Conservation (phyloP, 2,888 invertebrate genomes). For the Limnephilus auricula region DNA sequence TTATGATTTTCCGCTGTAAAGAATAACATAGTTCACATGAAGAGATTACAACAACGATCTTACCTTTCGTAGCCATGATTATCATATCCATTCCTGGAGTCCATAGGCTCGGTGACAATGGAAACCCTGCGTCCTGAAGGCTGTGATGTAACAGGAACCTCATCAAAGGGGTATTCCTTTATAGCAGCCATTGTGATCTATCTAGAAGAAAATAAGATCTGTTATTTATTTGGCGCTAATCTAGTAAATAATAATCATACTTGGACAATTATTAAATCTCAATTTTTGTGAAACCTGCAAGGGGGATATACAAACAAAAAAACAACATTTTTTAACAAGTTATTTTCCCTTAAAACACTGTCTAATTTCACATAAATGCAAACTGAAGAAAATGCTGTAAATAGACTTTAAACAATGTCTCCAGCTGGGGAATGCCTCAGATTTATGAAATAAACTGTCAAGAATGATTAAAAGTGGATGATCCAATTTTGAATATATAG, state of each 20-base stretch:
- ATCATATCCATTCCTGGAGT: slow-evolving; percentile 79
- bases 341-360: background rate
- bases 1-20: too few species aligned
- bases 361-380: too few species aligned
- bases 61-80: slow-evolving; percentile 82
- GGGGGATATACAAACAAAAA: background rate
- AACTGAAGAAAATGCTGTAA: too few species aligned
- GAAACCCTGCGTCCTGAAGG: slow-evolving; percentile 77
- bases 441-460: too few species aligned
- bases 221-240: background rate
- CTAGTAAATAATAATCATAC: too few species aligned
- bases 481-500: too few species aligned
- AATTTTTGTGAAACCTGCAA: background rate
- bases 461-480: too few species aligned
- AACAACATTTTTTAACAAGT: background rate
- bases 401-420: too few species aligned
- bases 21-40: too few species aligned
- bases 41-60: slow-evolving; percentile 40
- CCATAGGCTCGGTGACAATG: slow-evolving; percentile 79
- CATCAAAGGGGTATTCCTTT: slow-evolving; percentile 77
- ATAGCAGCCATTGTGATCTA: slow-evolving; percentile 75
- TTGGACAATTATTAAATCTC: background rate
- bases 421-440: too few species aligned
- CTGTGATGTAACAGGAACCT: slow-evolving; percentile 67
- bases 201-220: background rate